Base-by-base conservation (phyloP, 2,888 invertebrate species). In the Eucera pruinosa region DNA sequence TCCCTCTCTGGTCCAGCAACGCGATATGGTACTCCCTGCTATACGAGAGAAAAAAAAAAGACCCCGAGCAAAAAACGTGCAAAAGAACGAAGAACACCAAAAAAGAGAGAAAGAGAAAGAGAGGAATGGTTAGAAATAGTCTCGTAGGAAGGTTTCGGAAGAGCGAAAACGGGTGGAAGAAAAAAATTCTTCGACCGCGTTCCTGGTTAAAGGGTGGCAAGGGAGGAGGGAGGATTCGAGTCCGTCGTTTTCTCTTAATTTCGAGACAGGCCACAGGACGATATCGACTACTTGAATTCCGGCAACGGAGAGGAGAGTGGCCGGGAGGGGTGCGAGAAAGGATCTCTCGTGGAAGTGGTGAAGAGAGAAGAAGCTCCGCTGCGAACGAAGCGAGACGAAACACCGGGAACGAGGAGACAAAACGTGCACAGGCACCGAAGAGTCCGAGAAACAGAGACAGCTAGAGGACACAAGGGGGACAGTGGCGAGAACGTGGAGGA, bases 201-300 rank as follows among this genome's bases (percentile, higher is more conserved):
- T 33, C n/a, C n/a, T 39, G 47, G 64, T 11, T 20, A 3, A 7
- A 9, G 43, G n/a, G 27, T 13, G 7, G 11, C 13, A 13, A 65
- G 52, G 61, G 69, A 43, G 61, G 69, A 43, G 64, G 73, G 47
- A 61, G 65, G 75, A 73, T 69, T 67, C 78, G 68, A 66, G 75
- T 78, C 80, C 70, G 82, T 82, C 82, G 86, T 85, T 81, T 84
- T 86, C 88, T 89, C 88, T 90, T 90, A 90, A 90, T 90, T 90
- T 89, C 86, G 87, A 88, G 89, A 88, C 88, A 89, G 86, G 86
- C 88, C 89, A 89, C 87, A 88, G 90, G 89, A 89, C 89, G 89
- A 89, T 89, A 90, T 90, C 89, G 90, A 89, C 90, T 89, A 87
- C 90, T 90, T 89, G 84, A 90, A 89, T 90, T 88, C 83, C 86